Base-by-base conservation (phyloP, 2,113 vertebrate species). In the Halichoeres trimaculatus region DNA sequence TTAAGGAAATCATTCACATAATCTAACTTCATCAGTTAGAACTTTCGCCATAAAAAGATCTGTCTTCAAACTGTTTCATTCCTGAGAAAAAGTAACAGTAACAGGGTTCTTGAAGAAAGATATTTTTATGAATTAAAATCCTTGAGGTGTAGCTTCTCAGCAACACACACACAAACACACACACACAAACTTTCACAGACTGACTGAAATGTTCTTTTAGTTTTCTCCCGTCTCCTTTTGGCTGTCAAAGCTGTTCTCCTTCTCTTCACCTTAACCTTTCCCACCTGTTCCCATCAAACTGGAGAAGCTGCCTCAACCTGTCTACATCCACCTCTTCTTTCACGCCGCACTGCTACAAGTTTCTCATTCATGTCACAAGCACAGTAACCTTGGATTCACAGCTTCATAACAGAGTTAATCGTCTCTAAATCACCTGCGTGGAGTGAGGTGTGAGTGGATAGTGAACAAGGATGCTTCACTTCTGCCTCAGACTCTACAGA, bases 331-430 rank as follows among this genome's bases (percentile, higher is more conserved):
- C 7, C 8, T 40, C 40, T 57, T 34, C 35, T 17, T 67, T 23
- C 7, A 4, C 1, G 13, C 12, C 41, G 10, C n/a, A 14, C 30
- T 4, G 7, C 4, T 30, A 0, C 30, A 10, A 48, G 34, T 67
- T 81, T 86, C 23, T 77, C 64, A 81, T 77, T 80, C 61, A 56
- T 26, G 34, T 71, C 83, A 80, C 62, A 63, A 64, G 48, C 20
- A 7, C 14, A 19, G 40, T 6, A 74, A 86, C 88, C 81, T 81
- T 83, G 85, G 58, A 52, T 83, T 65, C 58, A 56, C n/a, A 56
- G 77, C 70, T 19, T 72, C 66, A 65, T 60, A 70, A 64, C 62
- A n/a, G 24, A 36, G 47, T 70, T 83, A 81, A 86, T 80, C 8
- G 26, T 22, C 70, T 58, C 35, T 73, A 84, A 79, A 90, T 86